These are phyloP conservation scores for Zele albiditarsus DNA, from an alignment of 2,888 invertebrate species.

Conservation along the genomic window DNA sequence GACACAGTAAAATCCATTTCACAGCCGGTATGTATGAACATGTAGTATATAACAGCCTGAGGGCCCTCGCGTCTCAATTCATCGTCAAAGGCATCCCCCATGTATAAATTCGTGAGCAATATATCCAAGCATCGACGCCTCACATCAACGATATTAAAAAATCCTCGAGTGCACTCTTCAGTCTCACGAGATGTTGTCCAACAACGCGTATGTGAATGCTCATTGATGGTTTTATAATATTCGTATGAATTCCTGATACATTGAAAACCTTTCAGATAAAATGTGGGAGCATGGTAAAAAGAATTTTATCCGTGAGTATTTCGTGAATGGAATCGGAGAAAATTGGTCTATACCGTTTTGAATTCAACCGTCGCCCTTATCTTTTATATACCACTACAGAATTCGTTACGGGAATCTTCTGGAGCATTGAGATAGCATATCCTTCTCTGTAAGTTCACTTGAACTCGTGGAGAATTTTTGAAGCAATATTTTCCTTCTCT, in stretches of 20 bases:
- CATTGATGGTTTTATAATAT: constrained; percentile 19
- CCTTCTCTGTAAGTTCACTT: not conserved
- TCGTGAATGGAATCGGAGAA: not conserved
- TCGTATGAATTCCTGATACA: not conserved
- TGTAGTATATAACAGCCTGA: not conserved
- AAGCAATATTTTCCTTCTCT: not conserved
- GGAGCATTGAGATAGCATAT: not conserved
- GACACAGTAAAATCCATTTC: constrained; percentile 11
- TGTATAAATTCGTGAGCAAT: constrained; percentile 19
- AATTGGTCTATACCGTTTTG: not conserved
- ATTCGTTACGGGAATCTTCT: not conserved
- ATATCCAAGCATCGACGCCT: constrained; percentile 33
- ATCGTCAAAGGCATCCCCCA: constrained; percentile 28
- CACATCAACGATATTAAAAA: constrained; percentile 39
- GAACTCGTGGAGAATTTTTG: not conserved
- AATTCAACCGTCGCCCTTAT: not conserved
- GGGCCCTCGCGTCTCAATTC: constrained; percentile 11
- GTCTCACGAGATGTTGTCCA: constrained; percentile 16
- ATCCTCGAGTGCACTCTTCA: constrained; percentile 31
- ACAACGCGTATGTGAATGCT: constrained; percentile 17
- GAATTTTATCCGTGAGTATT: not conserved
- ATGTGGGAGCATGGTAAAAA: not conserved
- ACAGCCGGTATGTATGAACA: not conserved
- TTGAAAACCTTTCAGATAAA: not conserved
- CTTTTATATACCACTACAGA: not conserved